Conservation (phyloP, 1,140 invertebrate species). For the Brachystomella parvula region DNA sequence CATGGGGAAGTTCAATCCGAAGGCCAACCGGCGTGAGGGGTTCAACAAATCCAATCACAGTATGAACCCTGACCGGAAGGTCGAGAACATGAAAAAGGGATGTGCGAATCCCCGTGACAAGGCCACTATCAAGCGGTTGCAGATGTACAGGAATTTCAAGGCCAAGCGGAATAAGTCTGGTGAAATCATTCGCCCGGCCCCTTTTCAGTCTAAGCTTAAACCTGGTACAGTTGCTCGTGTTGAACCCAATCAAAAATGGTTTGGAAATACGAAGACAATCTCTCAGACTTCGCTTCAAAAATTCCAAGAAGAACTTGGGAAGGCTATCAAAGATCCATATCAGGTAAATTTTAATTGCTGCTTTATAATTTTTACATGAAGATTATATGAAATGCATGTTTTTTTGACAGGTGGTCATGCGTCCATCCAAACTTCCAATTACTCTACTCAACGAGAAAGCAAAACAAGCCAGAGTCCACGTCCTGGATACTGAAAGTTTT, state of each 20-base stretch:
- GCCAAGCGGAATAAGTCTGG: constrained; percentile 82
- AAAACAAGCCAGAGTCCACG: constrained; percentile 81
- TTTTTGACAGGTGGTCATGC: constrained; percentile 70
- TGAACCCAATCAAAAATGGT: constrained; percentile 97
- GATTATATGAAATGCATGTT: neutral
- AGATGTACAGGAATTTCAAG: constrained; percentile 97
- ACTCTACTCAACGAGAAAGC: constrained; percentile 88
- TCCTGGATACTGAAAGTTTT: constrained; percentile 92
- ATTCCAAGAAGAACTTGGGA: constrained; percentile 92
- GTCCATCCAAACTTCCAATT: constrained; percentile 86
- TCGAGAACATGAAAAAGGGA: constrained; percentile 66
- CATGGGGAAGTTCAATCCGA: constrained; percentile 32
- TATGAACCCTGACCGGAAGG: constrained; percentile 76
- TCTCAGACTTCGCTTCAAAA: constrained; percentile 90
- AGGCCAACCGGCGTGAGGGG: constrained; percentile 26
- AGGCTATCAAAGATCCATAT: constrained; percentile 90
- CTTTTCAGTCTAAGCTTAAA: constrained; percentile 82
- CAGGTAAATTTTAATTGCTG: constrained; percentile 53
- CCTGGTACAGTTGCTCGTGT: constrained; percentile 86
- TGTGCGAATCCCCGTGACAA: constrained; percentile 77
- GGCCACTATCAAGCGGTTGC: constrained; percentile 87
- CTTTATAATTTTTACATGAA: neutral
- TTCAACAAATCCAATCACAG: constrained; percentile 56
- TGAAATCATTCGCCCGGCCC: constrained; percentile 87
- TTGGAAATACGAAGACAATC: constrained; percentile 86